Conservation (phyloP, 1,140 invertebrate species). For the Drosophila obscura region DNA sequence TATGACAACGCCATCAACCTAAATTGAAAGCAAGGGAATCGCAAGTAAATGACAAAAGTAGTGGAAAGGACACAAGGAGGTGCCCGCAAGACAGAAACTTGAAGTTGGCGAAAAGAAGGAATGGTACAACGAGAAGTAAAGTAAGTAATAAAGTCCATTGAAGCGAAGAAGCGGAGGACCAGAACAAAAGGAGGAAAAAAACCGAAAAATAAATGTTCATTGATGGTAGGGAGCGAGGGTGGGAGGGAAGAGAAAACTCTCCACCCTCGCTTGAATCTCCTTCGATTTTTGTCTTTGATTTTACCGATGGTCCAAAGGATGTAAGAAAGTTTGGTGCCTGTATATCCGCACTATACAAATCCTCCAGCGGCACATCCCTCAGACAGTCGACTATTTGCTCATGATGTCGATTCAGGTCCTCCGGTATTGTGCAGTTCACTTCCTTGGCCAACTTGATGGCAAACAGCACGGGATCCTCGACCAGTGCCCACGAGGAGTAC, state of each 20-base stretch:
- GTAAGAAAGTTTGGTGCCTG: conserved; percentile 90
- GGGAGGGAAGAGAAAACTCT: conserved; percentile 1
- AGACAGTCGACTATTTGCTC: conserved; percentile 92
- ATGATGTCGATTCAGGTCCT: conserved; percentile 90
- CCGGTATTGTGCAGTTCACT: conserved; percentile 93
- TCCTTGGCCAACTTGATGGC: conserved; percentile 92
- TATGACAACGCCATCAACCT: conserved; percentile 84
- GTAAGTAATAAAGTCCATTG: conserved; percentile 71
- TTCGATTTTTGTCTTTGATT: not conserved
- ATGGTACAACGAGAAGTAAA: conserved; percentile 24
- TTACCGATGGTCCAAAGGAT: conserved; percentile 80
- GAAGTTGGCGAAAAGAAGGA: conserved; percentile 1
- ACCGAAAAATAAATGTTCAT: conserved; percentile 17
- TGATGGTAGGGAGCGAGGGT: too few species aligned
- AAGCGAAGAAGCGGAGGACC: conserved; percentile 53
- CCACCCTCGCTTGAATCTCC: conserved; percentile 9
- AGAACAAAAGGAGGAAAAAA: conserved; percentile 26
- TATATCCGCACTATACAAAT: conserved; percentile 91
- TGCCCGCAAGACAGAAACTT: conserved; percentile 8
- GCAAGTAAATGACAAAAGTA: conserved; percentile 48
- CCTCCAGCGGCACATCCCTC: conserved; percentile 90
- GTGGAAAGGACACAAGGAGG: conserved; percentile 11
- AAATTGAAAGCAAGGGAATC: conserved; percentile 72
- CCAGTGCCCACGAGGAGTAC: conserved; percentile 95
- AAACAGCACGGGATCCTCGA: conserved; percentile 94